A percentile compares a stretch with the other conserved stretches of the same genome.
Evolutionary conservation across 2,888 invertebrate species (phyloP).

Genomic region (Julus scanicus): DNA sequence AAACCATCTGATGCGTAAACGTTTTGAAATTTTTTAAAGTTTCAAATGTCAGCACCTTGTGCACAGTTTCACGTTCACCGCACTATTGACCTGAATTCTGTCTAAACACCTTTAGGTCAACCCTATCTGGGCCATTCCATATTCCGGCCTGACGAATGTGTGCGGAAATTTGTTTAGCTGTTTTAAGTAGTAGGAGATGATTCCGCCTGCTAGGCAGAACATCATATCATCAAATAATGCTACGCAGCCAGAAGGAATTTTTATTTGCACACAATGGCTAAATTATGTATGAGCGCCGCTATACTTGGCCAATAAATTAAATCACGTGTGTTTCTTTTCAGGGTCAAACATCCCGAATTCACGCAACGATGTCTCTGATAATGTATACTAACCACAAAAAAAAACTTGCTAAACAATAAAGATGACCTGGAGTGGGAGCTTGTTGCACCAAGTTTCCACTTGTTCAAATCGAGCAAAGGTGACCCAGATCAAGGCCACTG

Average conservation of each 20-base stretch:
- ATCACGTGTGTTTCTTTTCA: background rate
- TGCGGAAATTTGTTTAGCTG: background rate
- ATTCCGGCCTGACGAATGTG: background rate
- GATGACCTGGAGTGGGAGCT: constrained; percentile 5
- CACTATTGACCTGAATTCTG: constrained; percentile 22
- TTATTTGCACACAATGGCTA: background rate
- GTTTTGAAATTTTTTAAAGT: background rate
- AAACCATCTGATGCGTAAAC: background rate
- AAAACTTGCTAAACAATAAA: background rate
- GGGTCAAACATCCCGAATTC: background rate
- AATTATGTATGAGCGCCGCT: background rate
- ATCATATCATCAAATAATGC: background rate
- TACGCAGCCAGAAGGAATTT: background rate
- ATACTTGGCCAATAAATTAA: background rate
- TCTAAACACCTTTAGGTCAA: background rate
- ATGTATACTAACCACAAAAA: background rate
- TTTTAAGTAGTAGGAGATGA: background rate
- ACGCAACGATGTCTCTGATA: background rate
- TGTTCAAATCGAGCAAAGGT: background rate
- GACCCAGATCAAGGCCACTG: background rate
- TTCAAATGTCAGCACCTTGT: background rate
- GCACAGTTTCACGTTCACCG: background rate
- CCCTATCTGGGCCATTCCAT: background rate
- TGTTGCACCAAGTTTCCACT: background rate
- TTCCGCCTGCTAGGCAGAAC: background rate